These are phyloP conservation scores for Myotis daubentonii DNA, from an alignment of 2,797 vertebrate species.

Conservation along the genomic window DNA sequence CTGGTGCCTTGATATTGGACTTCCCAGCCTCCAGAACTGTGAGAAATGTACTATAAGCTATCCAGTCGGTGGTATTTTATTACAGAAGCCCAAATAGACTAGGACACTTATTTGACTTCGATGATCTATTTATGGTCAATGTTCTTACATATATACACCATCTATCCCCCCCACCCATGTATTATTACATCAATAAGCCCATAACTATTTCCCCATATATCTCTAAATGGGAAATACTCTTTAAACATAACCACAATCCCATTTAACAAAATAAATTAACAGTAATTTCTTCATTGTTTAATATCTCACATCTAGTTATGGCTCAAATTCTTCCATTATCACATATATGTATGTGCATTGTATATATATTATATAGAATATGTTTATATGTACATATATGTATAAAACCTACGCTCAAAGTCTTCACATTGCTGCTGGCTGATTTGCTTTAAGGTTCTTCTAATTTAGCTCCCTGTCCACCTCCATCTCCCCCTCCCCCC, in stretches of 20 bases:
- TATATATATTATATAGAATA: background rate
- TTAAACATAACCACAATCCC: background rate
- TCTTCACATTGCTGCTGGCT: background rate
- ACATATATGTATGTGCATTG: background rate
- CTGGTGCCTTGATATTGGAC: background rate
- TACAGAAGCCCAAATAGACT: background rate
- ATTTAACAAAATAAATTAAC: conserved; percentile 44
- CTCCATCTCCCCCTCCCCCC: background rate
- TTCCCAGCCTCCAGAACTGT: background rate
- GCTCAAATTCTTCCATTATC: background rate
- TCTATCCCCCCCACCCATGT: background rate
- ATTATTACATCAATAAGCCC: background rate
- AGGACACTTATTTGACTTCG: background rate
- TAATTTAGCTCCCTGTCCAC: background rate
- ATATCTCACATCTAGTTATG: background rate
- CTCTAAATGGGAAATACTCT: background rate
- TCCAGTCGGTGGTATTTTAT: background rate
- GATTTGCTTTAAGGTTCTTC: background rate
- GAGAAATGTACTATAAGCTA: background rate
- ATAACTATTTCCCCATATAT: background rate
- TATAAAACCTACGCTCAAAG: background rate
- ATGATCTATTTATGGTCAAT: background rate
- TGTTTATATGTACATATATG: background rate
- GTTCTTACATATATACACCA: background rate
- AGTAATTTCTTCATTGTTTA: conserved; percentile 10